Base-by-base conservation (phyloP, 1,140 invertebrate genomes). In the Onthophagus taurus region DNA sequence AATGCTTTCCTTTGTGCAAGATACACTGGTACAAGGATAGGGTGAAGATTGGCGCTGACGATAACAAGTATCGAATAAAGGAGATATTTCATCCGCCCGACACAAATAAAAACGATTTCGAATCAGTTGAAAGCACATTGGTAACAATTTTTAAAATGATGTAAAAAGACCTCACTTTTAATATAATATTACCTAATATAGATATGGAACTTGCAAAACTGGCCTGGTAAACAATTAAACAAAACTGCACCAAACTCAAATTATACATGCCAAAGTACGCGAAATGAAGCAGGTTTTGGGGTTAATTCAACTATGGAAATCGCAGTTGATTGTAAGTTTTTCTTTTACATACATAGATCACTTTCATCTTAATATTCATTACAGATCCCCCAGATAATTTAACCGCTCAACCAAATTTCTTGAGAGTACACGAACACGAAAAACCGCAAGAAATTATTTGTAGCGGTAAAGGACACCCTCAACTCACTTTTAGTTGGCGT, bases 331-430 rank as follows among this genome's bases (percentile, higher is more conserved):
- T 94, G 88, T 92, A 67, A 81, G 85, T 78, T 20, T 7, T 26
- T 26, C n/a, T 26, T 26, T 26, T 7, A 26, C 23, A n/a, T 26
- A 26, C 6, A 26, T 26, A 6, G 23, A n/a, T n/a, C 23, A 21
- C 20, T 21, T 16, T 38, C 36, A 29, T 8, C 6, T 6, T 12
- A 33, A 33, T 14, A 6, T 7, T 23, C 17, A 26, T 29, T 57
- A 30, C 69, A 93, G 89, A 86, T 76, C 83, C 89, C 43, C 89
- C 89, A 3, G 84, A 89, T 58, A 81, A 88, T 54, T 77, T 90
- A 50, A 81, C 76, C 1, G 81, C 91, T 4, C 81, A 80, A 0
- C 76, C 78, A 8, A 70, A 67, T 29, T 65, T 76, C 17, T 75
- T 91, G 14, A 77, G 80, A 47, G 86, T 94, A 6, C 72, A 75